Conservation (phyloP, 2,888 invertebrate species). For the Sminthurinus aureus region DNA sequence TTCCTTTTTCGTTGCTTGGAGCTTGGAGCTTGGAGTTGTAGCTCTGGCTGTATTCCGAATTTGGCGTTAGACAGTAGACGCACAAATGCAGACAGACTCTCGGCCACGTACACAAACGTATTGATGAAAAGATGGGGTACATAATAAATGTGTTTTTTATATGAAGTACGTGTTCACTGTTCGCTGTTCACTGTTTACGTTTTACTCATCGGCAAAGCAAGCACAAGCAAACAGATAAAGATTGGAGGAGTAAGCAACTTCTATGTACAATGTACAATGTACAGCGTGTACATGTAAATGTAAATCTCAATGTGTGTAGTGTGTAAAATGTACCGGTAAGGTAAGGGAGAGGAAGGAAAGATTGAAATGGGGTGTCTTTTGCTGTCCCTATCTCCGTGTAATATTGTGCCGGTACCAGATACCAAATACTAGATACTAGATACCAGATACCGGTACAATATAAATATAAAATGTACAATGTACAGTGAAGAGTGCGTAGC, state of each 20-base stretch:
- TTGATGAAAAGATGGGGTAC: conserved; percentile 12
- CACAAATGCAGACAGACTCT: no score
- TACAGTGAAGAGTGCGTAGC: no score
- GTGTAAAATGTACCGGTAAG: background rate
- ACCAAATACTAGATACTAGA: no score
- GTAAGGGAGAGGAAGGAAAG: conserved; percentile 15
- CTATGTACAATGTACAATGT: background rate
- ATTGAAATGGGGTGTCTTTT: conserved; percentile 33
- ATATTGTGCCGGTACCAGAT: no score
- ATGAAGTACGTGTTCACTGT: conserved; percentile 1
- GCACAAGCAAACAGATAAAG: background rate
- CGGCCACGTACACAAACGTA: background rate
- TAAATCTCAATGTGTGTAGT: background rate
- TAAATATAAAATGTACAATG: no score
- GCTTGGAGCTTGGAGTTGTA: background rate
- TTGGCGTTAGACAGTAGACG: no score
- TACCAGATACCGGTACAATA: no score
- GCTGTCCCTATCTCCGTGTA: background rate
- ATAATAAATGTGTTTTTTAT: conserved; percentile 34
- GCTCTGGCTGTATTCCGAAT: no score
- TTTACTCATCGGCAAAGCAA: background rate
- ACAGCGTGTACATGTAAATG: background rate
- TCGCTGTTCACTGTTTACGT: no score
- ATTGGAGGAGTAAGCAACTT: background rate
- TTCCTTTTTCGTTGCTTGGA: background rate